Percentiles rank a stretch among this genome's conserved stretches.
Evolutionary conservation across 37 sponge, comb jelly and placozoan species (phyloP).

Genomic region (Bolinopsis microptera): DNA sequence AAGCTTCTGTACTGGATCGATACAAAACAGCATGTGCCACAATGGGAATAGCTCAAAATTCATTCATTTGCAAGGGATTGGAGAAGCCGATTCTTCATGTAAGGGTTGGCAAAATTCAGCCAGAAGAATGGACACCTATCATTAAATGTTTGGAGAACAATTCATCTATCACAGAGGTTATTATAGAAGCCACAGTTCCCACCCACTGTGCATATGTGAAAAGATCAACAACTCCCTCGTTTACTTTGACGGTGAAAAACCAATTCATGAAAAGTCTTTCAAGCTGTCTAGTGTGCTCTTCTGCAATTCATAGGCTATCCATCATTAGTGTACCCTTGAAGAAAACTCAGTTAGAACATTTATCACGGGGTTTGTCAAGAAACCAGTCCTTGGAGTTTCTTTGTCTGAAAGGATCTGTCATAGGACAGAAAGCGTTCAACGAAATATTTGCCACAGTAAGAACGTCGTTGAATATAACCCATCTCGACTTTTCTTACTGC

Average conservation of each 20-base stretch:
- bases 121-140: constrained; percentile 60
- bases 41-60: constrained; percentile 47
- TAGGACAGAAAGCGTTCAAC: constrained; percentile 12
- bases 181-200: background rate
- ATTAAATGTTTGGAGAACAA: constrained; percentile 42
- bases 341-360: background rate
- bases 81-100: background rate
- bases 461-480: background rate
- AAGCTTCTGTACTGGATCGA: background rate
- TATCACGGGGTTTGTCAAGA: background rate
- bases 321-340: constrained; percentile 26
- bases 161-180: background rate
- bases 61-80: background rate
- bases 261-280: background rate
- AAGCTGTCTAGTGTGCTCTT: constrained; percentile 33
- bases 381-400: constrained; percentile 39
- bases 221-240: constrained; percentile 10
- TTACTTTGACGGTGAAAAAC: constrained; percentile 15
- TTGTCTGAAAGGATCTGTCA: background rate
- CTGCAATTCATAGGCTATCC: background rate
- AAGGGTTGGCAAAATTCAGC: constrained; percentile 40
- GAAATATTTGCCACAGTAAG: background rate
- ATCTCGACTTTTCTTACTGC: constrained; percentile 21
- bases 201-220: background rate
- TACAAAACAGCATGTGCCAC: constrained; percentile 29